phyloP scores from a whole-genome alignment of 2,888 invertebrate genomes.

The Sarcophaga rosellei region DNA sequence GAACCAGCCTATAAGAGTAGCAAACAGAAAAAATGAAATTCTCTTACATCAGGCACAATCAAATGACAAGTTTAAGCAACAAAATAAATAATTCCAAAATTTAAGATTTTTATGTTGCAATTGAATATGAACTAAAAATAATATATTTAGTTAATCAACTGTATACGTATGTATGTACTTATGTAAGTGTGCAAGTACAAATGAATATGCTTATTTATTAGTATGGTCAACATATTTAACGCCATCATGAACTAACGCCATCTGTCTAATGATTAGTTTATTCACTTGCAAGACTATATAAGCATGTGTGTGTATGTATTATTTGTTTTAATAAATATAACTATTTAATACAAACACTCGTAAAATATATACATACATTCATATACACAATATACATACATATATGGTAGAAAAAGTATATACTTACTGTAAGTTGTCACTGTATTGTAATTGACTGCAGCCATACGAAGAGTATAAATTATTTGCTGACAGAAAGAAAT shows the following conservation, averaged over 20 bases:
- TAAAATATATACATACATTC: slow-evolving; percentile 3
- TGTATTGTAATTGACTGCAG: slow-evolving; percentile 43
- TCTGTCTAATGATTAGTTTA: slow-evolving; percentile 45
- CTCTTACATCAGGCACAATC: neutral
- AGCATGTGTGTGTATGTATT: neutral
- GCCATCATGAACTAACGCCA: slow-evolving; percentile 2
- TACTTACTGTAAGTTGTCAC: slow-evolving; percentile 30
- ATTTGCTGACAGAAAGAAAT: slow-evolving; percentile 14
- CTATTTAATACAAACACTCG: neutral
- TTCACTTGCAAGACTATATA: slow-evolving; percentile 13
- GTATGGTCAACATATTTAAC: slow-evolving; percentile 9
- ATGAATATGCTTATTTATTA: slow-evolving; percentile 10
- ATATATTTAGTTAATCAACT: neutral
- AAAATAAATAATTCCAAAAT: slow-evolving; percentile 30
- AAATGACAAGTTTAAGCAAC: neutral
- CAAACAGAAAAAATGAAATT: slow-evolving; percentile 66
- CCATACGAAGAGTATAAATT: slow-evolving; percentile 33
- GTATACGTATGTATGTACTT: slow-evolving; percentile 21
- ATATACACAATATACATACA: neutral
- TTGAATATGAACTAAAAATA: neutral
- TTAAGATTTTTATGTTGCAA: neutral
- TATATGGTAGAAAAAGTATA: neutral
- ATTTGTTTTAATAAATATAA: neutral
- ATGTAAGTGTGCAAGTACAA: slow-evolving; percentile 24
- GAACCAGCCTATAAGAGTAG: slow-evolving; percentile 61